Conservation (phyloP, 2,888 invertebrate species). For the Erynnis tages region DNA sequence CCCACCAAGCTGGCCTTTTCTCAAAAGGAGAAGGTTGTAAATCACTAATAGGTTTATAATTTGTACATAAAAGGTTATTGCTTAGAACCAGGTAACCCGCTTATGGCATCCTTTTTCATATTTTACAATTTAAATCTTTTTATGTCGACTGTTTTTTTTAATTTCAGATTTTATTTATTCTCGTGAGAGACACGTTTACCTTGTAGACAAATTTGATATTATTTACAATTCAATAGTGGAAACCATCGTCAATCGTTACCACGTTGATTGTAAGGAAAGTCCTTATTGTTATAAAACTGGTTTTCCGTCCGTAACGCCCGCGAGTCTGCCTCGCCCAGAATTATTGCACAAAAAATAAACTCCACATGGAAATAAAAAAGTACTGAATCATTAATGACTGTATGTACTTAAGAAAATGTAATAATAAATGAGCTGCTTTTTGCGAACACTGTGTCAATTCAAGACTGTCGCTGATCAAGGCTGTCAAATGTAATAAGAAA, state of each 20-base stretch:
- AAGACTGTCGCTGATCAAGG: conserved; percentile 9
- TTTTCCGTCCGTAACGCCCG: conserved; percentile 68
- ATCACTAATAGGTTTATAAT: too few relatives aligned
- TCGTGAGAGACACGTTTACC: too few relatives aligned
- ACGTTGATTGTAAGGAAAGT: background rate
- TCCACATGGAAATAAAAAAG: conserved; percentile 39
- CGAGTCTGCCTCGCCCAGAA: conserved; percentile 62
- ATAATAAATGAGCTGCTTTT: conserved; percentile 22
- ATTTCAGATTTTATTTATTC: too few relatives aligned
- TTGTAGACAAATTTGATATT: too few relatives aligned
- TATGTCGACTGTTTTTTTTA: too few relatives aligned
- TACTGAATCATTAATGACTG: conserved; percentile 38
- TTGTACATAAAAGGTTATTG: too few relatives aligned
- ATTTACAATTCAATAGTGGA: too few relatives aligned
- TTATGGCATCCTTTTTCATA: too few relatives aligned
- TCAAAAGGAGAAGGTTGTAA: too few relatives aligned
- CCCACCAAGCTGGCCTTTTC: too few relatives aligned
- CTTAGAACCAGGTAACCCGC: too few relatives aligned
- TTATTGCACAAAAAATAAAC: conserved; percentile 46
- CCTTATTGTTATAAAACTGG: conserved; percentile 52
- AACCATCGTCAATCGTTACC: background rate
- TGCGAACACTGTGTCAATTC: conserved; percentile 21
- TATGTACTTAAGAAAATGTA: conserved; percentile 35
- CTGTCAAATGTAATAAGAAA: conserved; percentile 2
- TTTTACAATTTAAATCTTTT: too few relatives aligned